Evolutionary conservation across 2,888 invertebrate genomes (phyloP).

Genomic region (Penaeus monodon): DNA sequence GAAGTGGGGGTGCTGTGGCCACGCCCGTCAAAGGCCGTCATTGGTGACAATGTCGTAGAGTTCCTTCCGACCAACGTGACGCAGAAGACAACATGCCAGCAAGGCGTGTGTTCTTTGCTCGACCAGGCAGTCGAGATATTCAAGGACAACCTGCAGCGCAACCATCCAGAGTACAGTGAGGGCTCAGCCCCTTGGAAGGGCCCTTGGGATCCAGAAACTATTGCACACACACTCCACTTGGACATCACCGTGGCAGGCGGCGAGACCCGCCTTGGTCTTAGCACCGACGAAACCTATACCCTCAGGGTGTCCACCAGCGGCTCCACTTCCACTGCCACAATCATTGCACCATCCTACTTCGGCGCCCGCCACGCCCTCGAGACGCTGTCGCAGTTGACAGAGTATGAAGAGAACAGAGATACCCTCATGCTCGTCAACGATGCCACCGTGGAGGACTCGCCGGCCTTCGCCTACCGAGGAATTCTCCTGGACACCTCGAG

Average conservation of each 20-base stretch:
- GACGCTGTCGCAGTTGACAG: constrained; percentile 61
- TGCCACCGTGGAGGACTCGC: constrained; percentile 69
- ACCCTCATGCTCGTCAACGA: constrained; percentile 44
- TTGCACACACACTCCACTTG: constrained; percentile 29
- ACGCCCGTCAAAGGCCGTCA: constrained; percentile 72
- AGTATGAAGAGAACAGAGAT: constrained; percentile 51
- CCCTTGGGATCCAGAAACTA: constrained; percentile 7
- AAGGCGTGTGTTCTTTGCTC: constrained; percentile 10
- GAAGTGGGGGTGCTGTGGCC: constrained; percentile 81
- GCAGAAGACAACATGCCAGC: background rate
- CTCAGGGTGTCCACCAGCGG: constrained; percentile 32
- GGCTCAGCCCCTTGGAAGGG: constrained; percentile 21
- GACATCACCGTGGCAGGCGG: constrained; percentile 15
- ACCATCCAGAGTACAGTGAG: constrained; percentile 47
- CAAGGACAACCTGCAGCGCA: constrained; percentile 39
- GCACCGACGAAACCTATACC: constrained; percentile 49
- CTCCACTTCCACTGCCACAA: constrained; percentile 3
- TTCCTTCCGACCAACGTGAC: constrained; percentile 45
- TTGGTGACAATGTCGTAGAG: constrained; percentile 22
- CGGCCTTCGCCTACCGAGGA: constrained; percentile 74
- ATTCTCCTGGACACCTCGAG: constrained; percentile 74
- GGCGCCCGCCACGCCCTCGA: constrained; percentile 64
- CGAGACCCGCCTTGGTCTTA: constrained; percentile 5
- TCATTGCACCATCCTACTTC: constrained; percentile 59
- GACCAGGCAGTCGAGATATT: constrained; percentile 47